phyloP scores from a whole-genome alignment of 1,140 invertebrate genomes.

The Chironomus striatipennis region DNA sequence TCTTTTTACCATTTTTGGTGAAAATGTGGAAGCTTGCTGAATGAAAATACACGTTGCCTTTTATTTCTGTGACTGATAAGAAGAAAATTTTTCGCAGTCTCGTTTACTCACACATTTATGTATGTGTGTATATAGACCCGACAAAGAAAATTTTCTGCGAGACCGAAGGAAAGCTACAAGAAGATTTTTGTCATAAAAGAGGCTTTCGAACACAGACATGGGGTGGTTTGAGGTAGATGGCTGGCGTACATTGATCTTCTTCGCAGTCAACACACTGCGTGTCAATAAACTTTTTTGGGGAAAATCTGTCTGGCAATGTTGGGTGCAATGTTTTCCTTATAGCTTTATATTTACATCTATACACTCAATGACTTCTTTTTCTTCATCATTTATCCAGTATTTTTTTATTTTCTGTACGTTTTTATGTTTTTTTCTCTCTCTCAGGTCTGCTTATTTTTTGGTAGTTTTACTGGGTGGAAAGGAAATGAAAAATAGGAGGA shows the following conservation, averaged over 20 bases:
- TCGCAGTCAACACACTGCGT: background rate
- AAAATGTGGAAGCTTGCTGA: background rate
- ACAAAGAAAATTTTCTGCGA: background rate
- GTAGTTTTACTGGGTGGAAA: background rate
- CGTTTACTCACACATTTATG: background rate
- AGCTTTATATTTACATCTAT: background rate
- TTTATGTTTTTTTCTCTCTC: no score
- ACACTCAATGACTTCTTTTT: background rate
- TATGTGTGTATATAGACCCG: background rate
- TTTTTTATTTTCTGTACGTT: no score
- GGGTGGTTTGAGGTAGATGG: background rate
- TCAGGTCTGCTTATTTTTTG: background rate
- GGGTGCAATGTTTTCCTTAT: background rate
- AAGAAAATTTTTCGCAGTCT: background rate
- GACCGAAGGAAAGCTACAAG: background rate
- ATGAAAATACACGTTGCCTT: background rate
- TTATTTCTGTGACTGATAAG: background rate
- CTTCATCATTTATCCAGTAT: no score
- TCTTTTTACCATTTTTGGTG: background rate
- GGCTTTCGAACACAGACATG: constrained; percentile 11
- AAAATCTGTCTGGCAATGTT: background rate
- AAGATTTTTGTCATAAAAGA: background rate
- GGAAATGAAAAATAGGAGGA: constrained; percentile 1
- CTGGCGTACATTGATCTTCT: constrained; percentile 4
- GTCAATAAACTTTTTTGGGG: constrained; percentile 22